Conservation (phyloP, 2,797 vertebrate species). For the Microctenopoma stevenorrisi region DNA sequence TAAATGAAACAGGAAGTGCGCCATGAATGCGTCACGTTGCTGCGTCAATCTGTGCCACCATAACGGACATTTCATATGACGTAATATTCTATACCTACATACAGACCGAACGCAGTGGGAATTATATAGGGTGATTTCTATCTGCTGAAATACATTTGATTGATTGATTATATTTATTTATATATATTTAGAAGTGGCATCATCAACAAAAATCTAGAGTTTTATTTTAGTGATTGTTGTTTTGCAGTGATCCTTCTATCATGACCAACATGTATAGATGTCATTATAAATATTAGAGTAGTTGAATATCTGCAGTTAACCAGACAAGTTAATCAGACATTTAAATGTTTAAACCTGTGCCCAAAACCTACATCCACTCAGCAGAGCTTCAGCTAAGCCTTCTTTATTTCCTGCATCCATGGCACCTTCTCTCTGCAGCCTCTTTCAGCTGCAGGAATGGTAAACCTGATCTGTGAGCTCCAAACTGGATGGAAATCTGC, state of each 20-base stretch:
- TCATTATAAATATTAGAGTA: background rate
- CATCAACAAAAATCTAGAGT: background rate
- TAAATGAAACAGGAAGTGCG: too few relatives aligned
- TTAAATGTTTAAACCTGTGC: too few relatives aligned
- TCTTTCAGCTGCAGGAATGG: conserved; percentile 69
- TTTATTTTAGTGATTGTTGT: background rate
- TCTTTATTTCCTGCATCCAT: background rate
- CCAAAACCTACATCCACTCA: too few relatives aligned
- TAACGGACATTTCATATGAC: too few relatives aligned
- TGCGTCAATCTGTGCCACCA: too few relatives aligned
- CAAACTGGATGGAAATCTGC: conserved; percentile 65
- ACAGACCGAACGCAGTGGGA: too few relatives aligned
- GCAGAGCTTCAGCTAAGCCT: too few relatives aligned
- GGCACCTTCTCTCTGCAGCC: background rate
- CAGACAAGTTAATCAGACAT: background rate
- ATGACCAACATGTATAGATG: background rate
- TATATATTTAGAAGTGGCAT: too few relatives aligned
- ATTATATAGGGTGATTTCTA: too few relatives aligned
- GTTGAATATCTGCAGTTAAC: background rate
- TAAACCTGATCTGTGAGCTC: conserved; percentile 72
- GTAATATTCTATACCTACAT: too few relatives aligned
- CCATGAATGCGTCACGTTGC: too few relatives aligned
- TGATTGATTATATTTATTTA: too few relatives aligned
- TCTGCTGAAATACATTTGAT: background rate
- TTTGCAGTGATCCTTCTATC: background rate